A percentile compares a stretch with the other conserved stretches of the same genome.
These are phyloP conservation scores for Pyrrhosoma nymphula DNA, from an alignment of 2,888 invertebrate species.

Conservation along the genomic window DNA sequence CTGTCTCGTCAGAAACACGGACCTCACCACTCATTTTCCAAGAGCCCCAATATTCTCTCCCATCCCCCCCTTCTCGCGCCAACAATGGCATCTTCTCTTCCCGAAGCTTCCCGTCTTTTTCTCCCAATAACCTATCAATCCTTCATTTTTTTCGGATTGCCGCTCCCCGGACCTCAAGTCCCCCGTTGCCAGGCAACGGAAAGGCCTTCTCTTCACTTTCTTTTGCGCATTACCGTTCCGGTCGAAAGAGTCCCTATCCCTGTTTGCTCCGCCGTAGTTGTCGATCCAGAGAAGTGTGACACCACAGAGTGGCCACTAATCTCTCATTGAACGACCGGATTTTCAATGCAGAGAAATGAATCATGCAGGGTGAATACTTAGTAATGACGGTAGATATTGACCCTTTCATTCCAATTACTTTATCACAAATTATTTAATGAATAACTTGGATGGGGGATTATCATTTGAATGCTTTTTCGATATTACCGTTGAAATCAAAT, in stretches of 20 bases:
- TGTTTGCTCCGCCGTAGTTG: neutral
- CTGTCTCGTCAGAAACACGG: neutral
- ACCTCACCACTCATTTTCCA: neutral
- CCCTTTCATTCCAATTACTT: no score
- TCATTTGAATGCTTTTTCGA: no score
- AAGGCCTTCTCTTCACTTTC: neutral
- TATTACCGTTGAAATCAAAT: no score
- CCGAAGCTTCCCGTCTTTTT: neutral
- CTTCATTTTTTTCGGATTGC: conserved; percentile 2
- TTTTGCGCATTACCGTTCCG: neutral
- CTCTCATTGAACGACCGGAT: no score
- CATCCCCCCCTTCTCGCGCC: neutral
- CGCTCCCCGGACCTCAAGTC: neutral
- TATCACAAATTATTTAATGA: no score
- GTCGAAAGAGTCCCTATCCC: neutral
- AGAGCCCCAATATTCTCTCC: neutral
- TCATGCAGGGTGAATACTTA: no score
- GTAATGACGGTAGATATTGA: no score
- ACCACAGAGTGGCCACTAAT: neutral
- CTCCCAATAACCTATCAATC: conserved; percentile 24
- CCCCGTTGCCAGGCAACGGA: neutral
- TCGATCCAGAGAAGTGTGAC: neutral
- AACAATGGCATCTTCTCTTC: neutral
- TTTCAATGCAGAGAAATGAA: no score
- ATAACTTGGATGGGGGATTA: no score